A percentile compares a stretch with the other conserved stretches of the same genome.
Evolutionary conservation across 1,140 invertebrate genomes (phyloP).

Genomic region (Goniozus legneri): DNA sequence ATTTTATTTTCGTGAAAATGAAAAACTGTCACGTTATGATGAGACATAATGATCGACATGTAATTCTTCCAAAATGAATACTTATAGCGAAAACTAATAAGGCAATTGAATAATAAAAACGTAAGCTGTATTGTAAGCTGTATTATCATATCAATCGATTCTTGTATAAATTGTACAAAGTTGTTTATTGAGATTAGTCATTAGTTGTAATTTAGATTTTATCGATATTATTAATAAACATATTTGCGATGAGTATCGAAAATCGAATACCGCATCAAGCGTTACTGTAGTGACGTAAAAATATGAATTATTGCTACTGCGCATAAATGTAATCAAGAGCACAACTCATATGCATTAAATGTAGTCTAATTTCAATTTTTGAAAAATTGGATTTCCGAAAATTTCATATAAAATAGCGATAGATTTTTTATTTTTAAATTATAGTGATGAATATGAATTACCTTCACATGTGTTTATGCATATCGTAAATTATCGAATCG

Average conservation of each 20-base stretch:
- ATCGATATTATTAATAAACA: constrained; percentile 18
- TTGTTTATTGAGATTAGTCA: constrained; percentile 43
- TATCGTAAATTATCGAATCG: too few relatives aligned
- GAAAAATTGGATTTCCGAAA: too few relatives aligned
- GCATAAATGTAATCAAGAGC: too few relatives aligned
- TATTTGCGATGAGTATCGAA: not conserved
- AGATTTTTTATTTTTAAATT: too few relatives aligned
- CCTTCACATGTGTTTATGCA: too few relatives aligned
- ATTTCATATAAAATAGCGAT: too few relatives aligned
- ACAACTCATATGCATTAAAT: too few relatives aligned
- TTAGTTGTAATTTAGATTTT: constrained; percentile 42
- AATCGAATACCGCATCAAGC: too few relatives aligned
- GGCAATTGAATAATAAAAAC: constrained; percentile 12
- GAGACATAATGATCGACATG: constrained; percentile 26
- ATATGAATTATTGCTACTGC: too few relatives aligned
- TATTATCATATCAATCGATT: constrained; percentile 50
- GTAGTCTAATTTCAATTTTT: too few relatives aligned
- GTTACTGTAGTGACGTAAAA: too few relatives aligned
- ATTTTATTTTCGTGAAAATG: constrained; percentile 40
- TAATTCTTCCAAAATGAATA: constrained; percentile 38
- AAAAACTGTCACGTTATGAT: constrained; percentile 14
- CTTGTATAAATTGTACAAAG: constrained; percentile 49
- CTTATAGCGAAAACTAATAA: constrained; percentile 14
- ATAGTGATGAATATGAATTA: too few relatives aligned
- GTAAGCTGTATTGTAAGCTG: constrained; percentile 29